Evolutionary conservation across 2,888 invertebrate genomes (phyloP).

Genomic region (Cheilosia soror): DNA sequence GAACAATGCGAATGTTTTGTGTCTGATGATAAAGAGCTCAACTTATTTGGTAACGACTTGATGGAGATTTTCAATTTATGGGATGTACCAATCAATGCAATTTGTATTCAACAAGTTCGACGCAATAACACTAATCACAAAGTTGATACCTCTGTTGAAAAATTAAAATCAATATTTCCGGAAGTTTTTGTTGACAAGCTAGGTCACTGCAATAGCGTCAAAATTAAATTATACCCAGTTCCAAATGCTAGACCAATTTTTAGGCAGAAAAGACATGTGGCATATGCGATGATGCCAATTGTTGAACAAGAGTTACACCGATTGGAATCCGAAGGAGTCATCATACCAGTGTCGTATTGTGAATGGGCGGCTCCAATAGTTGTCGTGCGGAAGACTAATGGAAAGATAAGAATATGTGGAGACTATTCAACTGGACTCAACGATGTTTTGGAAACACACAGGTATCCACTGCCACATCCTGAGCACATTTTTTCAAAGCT

Average conservation of each 20-base stretch:
- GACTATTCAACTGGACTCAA: conserved; percentile 40
- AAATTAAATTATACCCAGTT: neutral
- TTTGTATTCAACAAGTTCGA: neutral
- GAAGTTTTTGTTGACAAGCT: neutral
- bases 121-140: neutral
- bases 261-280: neutral
- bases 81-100: neutral
- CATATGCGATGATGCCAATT: neutral
- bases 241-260: neutral
- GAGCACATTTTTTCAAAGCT: conserved; percentile 28
- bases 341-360: neutral
- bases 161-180: neutral
- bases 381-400: neutral
- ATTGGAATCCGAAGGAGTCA: neutral
- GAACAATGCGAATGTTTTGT: neutral
- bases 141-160: neutral
- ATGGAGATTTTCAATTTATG: neutral
- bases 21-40: neutral
- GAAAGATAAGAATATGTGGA: neutral
- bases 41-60: neutral
- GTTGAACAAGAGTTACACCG: no score
- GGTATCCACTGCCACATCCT: conserved; percentile 65
- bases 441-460: conserved; percentile 60
- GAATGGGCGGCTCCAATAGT: neutral
- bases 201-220: neutral